phyloP scores from a whole-genome alignment of 1,140 invertebrate genomes.

The Bilobella aurantiaca region DNA sequence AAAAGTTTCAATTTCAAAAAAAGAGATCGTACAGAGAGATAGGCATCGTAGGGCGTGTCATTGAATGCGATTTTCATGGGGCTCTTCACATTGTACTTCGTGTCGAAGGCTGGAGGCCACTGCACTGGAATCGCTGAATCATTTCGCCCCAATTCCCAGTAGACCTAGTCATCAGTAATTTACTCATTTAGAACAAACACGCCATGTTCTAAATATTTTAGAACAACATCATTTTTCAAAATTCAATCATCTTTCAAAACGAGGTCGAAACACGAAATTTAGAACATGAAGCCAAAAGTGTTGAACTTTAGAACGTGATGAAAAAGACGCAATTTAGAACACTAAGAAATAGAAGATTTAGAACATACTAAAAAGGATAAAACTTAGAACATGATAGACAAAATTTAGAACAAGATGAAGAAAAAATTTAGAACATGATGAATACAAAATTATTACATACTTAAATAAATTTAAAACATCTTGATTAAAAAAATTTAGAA shows the following conservation, averaged over 20 bases:
- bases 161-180: slow-evolving; percentile 49
- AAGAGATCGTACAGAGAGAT: slow-evolving; percentile 60
- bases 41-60: slow-evolving; percentile 46
- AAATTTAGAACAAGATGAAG: neutral
- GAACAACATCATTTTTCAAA: too few species aligned
- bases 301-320: too few species aligned
- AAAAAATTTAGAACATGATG: slow-evolving; percentile 14
- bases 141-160: slow-evolving; percentile 69
- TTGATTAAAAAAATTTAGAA: too few species aligned
- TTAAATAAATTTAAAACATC: too few species aligned
- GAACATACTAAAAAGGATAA: too few species aligned
- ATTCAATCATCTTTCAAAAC: too few species aligned
- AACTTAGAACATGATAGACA: too few species aligned
- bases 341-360: too few species aligned
- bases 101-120: slow-evolving; percentile 63
- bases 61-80: slow-evolving; percentile 61
- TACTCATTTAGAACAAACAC: slow-evolving; percentile 1
- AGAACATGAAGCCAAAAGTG: too few species aligned
- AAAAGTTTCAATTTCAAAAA: neutral
- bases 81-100: slow-evolving; percentile 60
- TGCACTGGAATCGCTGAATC: slow-evolving; percentile 53
- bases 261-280: too few species aligned
- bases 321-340: too few species aligned
- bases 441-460: neutral
- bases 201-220: too few species aligned